Evolutionary conservation across 2,113 vertebrate genomes (phyloP).

Genomic region (Laterallus jamaicensis): DNA sequence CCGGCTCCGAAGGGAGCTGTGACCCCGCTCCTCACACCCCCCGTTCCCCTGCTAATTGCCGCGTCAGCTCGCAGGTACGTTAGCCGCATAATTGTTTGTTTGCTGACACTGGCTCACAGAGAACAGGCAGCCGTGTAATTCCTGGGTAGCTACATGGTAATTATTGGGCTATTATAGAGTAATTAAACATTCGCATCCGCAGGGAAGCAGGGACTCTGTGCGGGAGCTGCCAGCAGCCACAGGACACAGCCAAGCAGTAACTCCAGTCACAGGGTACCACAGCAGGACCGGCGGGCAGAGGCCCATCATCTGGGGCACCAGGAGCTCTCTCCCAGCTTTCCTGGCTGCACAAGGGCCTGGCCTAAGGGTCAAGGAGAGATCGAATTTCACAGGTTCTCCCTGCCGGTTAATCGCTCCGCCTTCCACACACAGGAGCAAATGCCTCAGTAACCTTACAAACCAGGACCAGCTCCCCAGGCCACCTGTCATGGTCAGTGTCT

Average conservation of each 20-base stretch:
- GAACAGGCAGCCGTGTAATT: slow-evolving; percentile 13
- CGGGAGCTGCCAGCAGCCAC: slow-evolving; percentile 31
- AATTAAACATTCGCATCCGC: slow-evolving; percentile 68
- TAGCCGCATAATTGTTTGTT: slow-evolving; percentile 41
- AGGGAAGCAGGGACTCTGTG: slow-evolving; percentile 16
- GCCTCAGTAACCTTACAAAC: no score
- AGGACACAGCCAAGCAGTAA: neutral
- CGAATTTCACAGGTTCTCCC: neutral
- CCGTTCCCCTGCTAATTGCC: slow-evolving; percentile 25
- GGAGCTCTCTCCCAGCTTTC: neutral
- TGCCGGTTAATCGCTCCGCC: neutral
- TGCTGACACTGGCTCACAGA: slow-evolving; percentile 39
- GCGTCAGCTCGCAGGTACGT: slow-evolving; percentile 52
- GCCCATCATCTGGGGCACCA: no score
- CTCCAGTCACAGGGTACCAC: neutral
- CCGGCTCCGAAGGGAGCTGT: no score
- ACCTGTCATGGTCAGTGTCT: neutral
- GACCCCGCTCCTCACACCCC: neutral
- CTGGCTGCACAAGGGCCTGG: neutral
- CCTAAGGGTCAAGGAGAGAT: neutral
- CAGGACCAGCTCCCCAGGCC: no score
- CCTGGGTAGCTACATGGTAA: slow-evolving; percentile 32
- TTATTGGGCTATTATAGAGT: slow-evolving; percentile 62
- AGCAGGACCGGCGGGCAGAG: neutral
- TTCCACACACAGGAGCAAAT: neutral